Percentiles rank a stretch among this genome's conserved stretches.
These are phyloP conservation scores for Netelia virgata DNA, from an alignment of 2,888 invertebrate genomes.

Conservation along the genomic window DNA sequence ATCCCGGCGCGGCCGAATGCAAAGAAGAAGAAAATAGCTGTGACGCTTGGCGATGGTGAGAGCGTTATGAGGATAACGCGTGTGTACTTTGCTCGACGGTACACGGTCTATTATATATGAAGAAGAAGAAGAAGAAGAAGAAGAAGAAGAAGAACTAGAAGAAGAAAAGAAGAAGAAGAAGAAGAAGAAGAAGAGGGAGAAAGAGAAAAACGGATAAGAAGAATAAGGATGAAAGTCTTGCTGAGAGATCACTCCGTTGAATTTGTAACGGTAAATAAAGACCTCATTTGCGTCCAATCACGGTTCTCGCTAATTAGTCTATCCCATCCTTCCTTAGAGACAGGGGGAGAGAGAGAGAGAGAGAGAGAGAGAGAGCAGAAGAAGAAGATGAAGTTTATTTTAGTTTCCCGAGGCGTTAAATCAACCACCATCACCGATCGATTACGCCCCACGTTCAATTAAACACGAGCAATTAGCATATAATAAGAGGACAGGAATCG, in stretches of 20 bases:
- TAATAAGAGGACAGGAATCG: slow-evolving; percentile 43
- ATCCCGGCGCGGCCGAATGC: slow-evolving; percentile 10
- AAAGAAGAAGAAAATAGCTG: slow-evolving; percentile 1
- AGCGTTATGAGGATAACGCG: slow-evolving; percentile 9
- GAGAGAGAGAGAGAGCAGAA: too few species aligned
- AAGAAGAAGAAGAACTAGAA: neutral
- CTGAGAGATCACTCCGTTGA: slow-evolving; percentile 54
- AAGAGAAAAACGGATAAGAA: slow-evolving; percentile 14
- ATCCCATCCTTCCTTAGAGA: slow-evolving; percentile 19
- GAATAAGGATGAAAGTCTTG: slow-evolving; percentile 24
- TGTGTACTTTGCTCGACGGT: neutral
- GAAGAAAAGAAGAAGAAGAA: slow-evolving; percentile 20
- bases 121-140: neutral
- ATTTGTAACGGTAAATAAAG: slow-evolving; percentile 71
- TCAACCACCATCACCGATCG: slow-evolving; percentile 64
- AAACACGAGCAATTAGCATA: slow-evolving; percentile 64
- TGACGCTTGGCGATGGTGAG: slow-evolving; percentile 39
- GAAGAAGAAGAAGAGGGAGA: slow-evolving; percentile 24
- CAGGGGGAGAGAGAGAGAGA: too few species aligned
- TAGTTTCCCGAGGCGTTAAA: slow-evolving; percentile 48
- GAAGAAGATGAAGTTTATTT: neutral
- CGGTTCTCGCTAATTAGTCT: slow-evolving; percentile 73
- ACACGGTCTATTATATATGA: neutral
- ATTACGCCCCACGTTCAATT: slow-evolving; percentile 60
- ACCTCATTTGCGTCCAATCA: slow-evolving; percentile 74